Evolutionary conservation across 1,140 invertebrate species (phyloP), one percentile per base, ranked within the genome.

Genomic region (Euura saliciscinereae): DNA sequence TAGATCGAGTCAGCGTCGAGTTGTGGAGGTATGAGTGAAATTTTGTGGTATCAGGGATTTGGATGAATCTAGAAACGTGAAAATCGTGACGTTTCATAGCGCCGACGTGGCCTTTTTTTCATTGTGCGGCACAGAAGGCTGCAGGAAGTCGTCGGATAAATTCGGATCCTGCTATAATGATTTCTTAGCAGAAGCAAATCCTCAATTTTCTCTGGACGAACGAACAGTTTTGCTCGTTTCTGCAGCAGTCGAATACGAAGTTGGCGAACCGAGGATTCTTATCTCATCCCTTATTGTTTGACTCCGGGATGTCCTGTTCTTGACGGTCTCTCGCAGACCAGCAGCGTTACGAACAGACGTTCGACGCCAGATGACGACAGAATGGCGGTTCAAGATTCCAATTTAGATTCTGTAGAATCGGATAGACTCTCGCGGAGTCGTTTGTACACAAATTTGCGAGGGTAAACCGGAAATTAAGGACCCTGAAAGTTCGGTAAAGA

Each of bases 391-490:
- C 42, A 65, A 81, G 78, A 81, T 81, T 80, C 76, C 79, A 81
- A 80, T 81, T 81, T 80, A 81, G 79, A 80, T 80, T 71, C 73
- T 74, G 71, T 69, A 71, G 65, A 69, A 70, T 44, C 70, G 78
- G 65, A 67, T 71, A 46, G 75, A 71, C 69, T 46, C 69, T 44
- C 45, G 42, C 65, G 44, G 43, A 71, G 71, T 68, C 69, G 75
- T 71, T 77, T 72, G 72, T 73, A 76, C 73, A 75, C 75, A 79
- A 79, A 79, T 79, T 75, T 72, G 72, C 68, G 59, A n/a, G 13
- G 45, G 72, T 75, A 51, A 71, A 73, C 77, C 75, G 78, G 77
- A 80, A 80, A 80, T 80, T 80, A 80, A 80, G 78, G 71, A 70
- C 71, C 66, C 28, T 42, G 66, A 67, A 44, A 28, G 28, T 28